Evolutionary conservation across 2,888 invertebrate genomes (phyloP), one percentile per base, ranked within the genome.

Genomic region (Patella pellucida): DNA sequence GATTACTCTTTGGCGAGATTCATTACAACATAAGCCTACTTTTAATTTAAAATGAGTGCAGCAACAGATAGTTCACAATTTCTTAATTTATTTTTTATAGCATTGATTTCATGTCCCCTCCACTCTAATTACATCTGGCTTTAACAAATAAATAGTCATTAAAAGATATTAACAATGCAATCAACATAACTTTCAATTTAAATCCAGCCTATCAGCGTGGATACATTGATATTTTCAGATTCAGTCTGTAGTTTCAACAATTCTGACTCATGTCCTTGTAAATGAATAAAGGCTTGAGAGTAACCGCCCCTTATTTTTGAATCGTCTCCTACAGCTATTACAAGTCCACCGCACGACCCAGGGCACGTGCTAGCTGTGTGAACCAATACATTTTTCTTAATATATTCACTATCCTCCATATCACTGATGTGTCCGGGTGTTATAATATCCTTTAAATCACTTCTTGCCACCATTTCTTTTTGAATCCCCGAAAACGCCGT

Each of bases 271-370:
- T 23, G 23, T 11, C 62, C 62, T 62, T 62, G 62, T 23, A 62
- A 62, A 62, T 62, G 62, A 23, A 62, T 62, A 23, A 62, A 62
- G 23, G 62, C 62, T 14, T 62, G 19, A 19, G 62, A 62, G 62
- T 62, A 62, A 15, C 62, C 62, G 19, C 62, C 62, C 62, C 62
- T 62, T 62, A 62, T 62, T 14, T 62, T 62, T 62, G 62, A 62
- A 62, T 62, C 62, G 19, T 62, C 62, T 3, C 62, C 62, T 12
- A 62, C 62, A 23, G 62, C 19, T 23, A 62, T 62, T 4, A 62
- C 62, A 23, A 62, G 19, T 12, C 62, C 62, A 23, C 62, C 62
- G 9, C 19, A 9, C 19, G 19, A 23, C 23, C 62, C 62, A 23
- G 62, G 19, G 9, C 62, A 23, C 11, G 62, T 62, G 62, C 23